Percentiles rank a stretch among this genome's conserved stretches.
Evolutionary conservation across 2,888 invertebrate genomes (phyloP).

Genomic region (Apomyelois bistriatella): DNA sequence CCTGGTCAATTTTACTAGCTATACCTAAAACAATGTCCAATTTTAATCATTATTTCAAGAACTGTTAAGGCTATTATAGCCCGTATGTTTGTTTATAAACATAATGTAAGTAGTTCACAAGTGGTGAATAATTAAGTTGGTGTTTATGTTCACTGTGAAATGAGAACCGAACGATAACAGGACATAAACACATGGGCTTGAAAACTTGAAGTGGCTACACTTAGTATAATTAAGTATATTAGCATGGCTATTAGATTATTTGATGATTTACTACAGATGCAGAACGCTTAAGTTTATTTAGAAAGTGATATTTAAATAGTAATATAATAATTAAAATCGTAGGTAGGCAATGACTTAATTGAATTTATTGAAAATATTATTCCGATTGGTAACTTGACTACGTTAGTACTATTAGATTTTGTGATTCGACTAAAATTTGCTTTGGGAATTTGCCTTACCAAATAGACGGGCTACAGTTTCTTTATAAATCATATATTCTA

Average conservation of each 20-base stretch:
- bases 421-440: no score
- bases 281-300: background rate
- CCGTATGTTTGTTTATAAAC: constrained; percentile 1
- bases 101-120: constrained; percentile 12
- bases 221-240: background rate
- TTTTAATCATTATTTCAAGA: constrained; percentile 1
- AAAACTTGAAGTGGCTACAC: constrained; percentile 8
- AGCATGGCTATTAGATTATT: background rate
- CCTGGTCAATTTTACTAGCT: background rate
- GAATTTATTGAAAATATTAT: no score
- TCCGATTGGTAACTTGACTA: no score
- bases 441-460: no score
- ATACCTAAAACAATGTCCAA: background rate
- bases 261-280: no score
- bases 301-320: no score
- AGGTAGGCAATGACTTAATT: no score
- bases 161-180: constrained; percentile 22
- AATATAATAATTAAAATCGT: no score
- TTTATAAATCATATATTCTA: no score
- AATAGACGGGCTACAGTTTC: no score
- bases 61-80: background rate
- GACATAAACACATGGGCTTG: constrained; percentile 8
- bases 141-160: constrained; percentile 21
- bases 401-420: no score
- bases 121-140: constrained; percentile 16